Conservation (phyloP, 2,888 invertebrate genomes). For the Spicauda simplicius region DNA sequence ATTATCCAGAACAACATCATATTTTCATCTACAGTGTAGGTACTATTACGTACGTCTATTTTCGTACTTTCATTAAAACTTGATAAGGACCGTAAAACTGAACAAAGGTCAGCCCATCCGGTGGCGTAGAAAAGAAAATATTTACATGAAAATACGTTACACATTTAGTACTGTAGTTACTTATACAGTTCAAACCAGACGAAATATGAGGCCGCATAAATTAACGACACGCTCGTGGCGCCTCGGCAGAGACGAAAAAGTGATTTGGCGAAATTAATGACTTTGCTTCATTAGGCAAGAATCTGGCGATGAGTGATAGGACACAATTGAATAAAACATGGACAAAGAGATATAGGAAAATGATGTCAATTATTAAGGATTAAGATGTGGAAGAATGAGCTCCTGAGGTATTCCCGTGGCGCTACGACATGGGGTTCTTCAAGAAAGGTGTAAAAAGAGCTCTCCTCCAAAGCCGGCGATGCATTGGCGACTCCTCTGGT, state of each 20-base stretch:
- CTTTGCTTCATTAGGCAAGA: conserved; percentile 55
- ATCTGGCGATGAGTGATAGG: conserved; percentile 45
- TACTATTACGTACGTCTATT: not conserved
- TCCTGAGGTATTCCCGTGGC: too few species aligned
- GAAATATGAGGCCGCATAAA: conserved; percentile 36
- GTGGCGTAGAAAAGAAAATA: conserved; percentile 17
- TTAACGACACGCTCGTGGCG: conserved; percentile 45
- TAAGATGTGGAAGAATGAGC: too few species aligned
- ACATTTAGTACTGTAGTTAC: conserved; percentile 2
- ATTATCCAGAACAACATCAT: too few species aligned
- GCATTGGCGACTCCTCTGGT: too few species aligned
- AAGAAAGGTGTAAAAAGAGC: too few species aligned
- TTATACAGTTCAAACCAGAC: conserved; percentile 15
- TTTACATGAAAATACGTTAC: conserved; percentile 23
- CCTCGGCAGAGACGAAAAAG: conserved; percentile 58
- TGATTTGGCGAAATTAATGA: conserved; percentile 69
- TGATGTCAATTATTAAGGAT: not conserved
- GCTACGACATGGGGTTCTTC: too few species aligned
- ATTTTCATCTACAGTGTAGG: too few species aligned
- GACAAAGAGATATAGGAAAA: not conserved
- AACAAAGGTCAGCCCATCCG: conserved; percentile 6
- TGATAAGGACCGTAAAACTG: conserved; percentile 14
- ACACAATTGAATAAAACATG: conserved; percentile 22
- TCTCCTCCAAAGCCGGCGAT: too few species aligned
- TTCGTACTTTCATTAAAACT: not conserved